Base-by-base conservation (phyloP, 2,797 vertebrate species). In the Pyrocephalus nanus region DNA sequence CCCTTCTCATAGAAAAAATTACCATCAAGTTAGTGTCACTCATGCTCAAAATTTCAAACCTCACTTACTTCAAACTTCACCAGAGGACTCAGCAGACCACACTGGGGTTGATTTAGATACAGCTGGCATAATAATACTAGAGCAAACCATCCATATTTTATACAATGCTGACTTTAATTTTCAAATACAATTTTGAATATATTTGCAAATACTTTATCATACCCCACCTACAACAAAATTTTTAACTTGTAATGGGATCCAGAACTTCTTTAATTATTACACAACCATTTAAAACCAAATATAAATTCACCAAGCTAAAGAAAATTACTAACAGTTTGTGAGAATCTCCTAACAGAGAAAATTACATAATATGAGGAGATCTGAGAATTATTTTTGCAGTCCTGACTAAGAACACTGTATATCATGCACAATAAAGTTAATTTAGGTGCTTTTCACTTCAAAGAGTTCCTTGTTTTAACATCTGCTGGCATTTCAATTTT, bases 391-490 rank as follows among this genome's bases (percentile, higher is more conserved):
- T 71, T 77, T 95, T 86, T 94, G 80, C 73, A 95, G 71, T 29
- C 15, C 60, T 96, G 74, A 96, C 87, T 82, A 94, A 96, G 67
- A 66, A 92, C 72, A 85, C 92, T 88, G 95, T 69, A 65, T 73
- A 86, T 78, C 64, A 90, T 76, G 73, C 64, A 95, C 85, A 92
- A 71, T 55, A 64, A 86, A 90, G 51, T 81, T 64, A 97, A 93
- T 83, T 85, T 73, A 76, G 61, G 62, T 85, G 73, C 51, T 92
- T 96, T 95, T 96, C 58, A 94, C 88, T 96, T 93, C 92, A 97
- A 96, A 88, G 93, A 88, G 89, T 79, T 92, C 67, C 78, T 90
- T 91, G 69, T 96, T 95, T 93, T 83, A 96, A 78, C 90, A 93
- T 76, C 72, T 95, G 73, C 74, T 95, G 73, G 19, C 93, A 92